Evolutionary conservation across 2,113 vertebrate genomes (phyloP).

Genomic region (Scortum barcoo): DNA sequence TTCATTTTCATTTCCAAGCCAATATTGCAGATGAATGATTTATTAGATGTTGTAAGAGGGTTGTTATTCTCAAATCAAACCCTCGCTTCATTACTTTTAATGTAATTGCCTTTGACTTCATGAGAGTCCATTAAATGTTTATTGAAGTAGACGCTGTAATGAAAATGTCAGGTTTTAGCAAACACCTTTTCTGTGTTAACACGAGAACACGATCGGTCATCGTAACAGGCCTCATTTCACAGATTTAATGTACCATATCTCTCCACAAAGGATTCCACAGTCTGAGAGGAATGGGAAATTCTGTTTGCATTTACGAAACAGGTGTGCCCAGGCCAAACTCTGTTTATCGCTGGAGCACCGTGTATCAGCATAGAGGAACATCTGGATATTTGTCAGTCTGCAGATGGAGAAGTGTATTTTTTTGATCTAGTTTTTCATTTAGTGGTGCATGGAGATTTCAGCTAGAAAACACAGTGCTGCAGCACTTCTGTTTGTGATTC

Average conservation of each 20-base stretch:
- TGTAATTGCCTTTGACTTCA: slow-evolving; percentile 36
- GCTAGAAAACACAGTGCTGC: background rate
- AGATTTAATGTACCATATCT: slow-evolving; percentile 8
- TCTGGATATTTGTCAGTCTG: slow-evolving; percentile 19
- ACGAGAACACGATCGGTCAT: background rate
- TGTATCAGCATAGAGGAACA: slow-evolving; percentile 2
- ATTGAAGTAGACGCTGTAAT: slow-evolving; percentile 3
- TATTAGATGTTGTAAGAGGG: slow-evolving; percentile 44
- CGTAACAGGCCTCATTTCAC: slow-evolving; percentile 20
- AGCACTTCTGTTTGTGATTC: background rate
- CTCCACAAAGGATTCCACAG: background rate
- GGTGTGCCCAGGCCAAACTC: background rate
- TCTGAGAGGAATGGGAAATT: background rate
- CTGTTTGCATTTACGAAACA: background rate
- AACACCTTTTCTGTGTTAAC: slow-evolving; percentile 27
- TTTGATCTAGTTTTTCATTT: slow-evolving; percentile 3
- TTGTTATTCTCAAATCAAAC: slow-evolving; percentile 41
- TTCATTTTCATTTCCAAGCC: slow-evolving; percentile 50
- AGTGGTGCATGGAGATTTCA: background rate
- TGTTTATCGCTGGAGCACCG: background rate
- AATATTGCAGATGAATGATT: slow-evolving; percentile 53
- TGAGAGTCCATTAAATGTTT: slow-evolving; percentile 30
- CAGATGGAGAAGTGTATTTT: slow-evolving; percentile 1
- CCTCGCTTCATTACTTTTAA: slow-evolving; percentile 43
- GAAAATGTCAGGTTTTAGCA: slow-evolving; percentile 23